Percentiles rank a stretch among this genome's conserved stretches.
Evolutionary conservation across 2,888 invertebrate genomes (phyloP).

Genomic region (Sabatieria punctata): DNA sequence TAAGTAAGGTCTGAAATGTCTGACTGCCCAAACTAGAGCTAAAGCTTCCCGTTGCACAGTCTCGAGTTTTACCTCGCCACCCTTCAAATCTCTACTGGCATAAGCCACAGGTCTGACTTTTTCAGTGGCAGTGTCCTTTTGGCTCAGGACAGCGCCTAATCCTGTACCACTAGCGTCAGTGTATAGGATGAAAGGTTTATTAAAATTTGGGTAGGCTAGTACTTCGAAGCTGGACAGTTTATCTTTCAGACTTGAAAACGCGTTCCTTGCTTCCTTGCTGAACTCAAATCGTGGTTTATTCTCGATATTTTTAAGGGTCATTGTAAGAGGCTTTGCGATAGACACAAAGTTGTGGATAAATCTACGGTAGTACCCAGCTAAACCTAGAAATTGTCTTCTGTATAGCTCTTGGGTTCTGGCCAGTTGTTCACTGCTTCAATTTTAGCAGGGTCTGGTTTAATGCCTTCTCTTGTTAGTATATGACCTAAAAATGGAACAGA

Average conservation of each 20-base stretch:
- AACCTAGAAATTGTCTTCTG: slow-evolving; percentile 11
- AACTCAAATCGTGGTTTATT: slow-evolving; percentile 7
- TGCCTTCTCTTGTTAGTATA: slow-evolving; percentile 5
- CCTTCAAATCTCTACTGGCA: slow-evolving; percentile 14
- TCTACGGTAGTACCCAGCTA: slow-evolving; percentile 11
- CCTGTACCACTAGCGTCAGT: slow-evolving; percentile 20
- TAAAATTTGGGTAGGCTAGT: slow-evolving; percentile 16
- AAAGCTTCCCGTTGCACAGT: slow-evolving; percentile 34
- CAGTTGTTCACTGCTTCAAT: slow-evolving; percentile 1
- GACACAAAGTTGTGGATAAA: slow-evolving; percentile 9
- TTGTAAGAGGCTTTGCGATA: slow-evolving; percentile 8
- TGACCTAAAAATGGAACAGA: slow-evolving; percentile 10
- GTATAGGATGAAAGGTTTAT: slow-evolving; percentile 16
- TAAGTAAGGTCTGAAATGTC: slow-evolving; percentile 34
- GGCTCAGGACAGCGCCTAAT: slow-evolving; percentile 21
- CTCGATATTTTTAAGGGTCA: background rate
- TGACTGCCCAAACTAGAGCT: slow-evolving; percentile 29
- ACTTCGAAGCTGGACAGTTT: slow-evolving; percentile 5
- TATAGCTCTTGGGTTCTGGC: slow-evolving; percentile 11
- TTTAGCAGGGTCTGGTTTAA: slow-evolving; percentile 2
- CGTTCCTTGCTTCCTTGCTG: background rate
- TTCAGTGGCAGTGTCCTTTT: slow-evolving; percentile 14
- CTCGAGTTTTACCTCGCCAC: slow-evolving; percentile 31
- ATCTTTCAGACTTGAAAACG: slow-evolving; percentile 2
- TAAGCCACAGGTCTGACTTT: slow-evolving; percentile 18